Percentiles rank a stretch among this genome's conserved stretches.
Conservation (phyloP, 2,797 vertebrate genomes). For the Craterocephalus amniculus region DNA sequence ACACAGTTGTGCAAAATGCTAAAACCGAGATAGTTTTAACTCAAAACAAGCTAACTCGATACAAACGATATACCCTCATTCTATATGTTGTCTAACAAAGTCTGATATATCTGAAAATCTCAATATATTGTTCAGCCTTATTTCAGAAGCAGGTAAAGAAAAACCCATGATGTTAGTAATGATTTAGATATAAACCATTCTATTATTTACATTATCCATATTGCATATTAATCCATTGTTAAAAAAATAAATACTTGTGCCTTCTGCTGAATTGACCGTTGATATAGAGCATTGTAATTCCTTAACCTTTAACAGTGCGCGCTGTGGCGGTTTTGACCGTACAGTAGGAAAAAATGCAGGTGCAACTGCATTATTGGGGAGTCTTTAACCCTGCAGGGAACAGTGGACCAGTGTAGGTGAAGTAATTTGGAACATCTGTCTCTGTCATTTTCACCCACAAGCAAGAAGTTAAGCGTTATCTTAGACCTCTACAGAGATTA, state of each 20-base stretch:
- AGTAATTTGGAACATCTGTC: conserved; percentile 73
- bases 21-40: too few relatives aligned
- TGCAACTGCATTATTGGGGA: conserved; percentile 41
- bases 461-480: conserved; percentile 58
- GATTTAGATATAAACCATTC: background rate
- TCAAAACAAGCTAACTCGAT: too few relatives aligned
- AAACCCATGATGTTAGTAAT: background rate
- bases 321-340: conserved; percentile 1
- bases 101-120: too few relatives aligned
- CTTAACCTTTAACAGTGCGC: conserved; percentile 13
- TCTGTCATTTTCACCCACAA: conserved; percentile 65
- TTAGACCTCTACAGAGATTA: conserved; percentile 54
- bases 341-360: conserved; percentile 9
- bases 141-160: background rate
- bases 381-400: conserved; percentile 51
- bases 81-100: too few relatives aligned
- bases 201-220: background rate
- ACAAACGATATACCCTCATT: too few relatives aligned
- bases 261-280: background rate
- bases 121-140: too few relatives aligned
- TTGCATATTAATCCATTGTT: background rate
- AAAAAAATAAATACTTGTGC: background rate
- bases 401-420: conserved; percentile 48
- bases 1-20: too few relatives aligned
- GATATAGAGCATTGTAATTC: conserved; percentile 11